phyloP scores from a whole-genome alignment of 2,113 vertebrate genomes.

The Alethe diademata region DNA sequence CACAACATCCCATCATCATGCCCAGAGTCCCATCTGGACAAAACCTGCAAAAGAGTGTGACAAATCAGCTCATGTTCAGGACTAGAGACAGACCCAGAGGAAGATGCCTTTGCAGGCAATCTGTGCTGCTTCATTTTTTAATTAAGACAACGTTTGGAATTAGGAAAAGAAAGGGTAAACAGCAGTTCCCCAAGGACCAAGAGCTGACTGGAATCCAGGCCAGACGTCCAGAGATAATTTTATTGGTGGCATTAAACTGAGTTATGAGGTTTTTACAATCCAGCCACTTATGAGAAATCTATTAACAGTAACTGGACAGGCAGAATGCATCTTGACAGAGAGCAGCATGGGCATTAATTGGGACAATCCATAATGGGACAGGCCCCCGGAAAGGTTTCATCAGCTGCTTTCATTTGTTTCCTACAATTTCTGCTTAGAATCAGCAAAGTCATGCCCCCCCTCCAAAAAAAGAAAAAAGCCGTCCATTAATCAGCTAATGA shows the following conservation, averaged over 20 bases:
- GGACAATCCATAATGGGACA: constrained; percentile 75
- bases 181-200: background rate
- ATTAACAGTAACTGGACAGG: constrained; percentile 82
- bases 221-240: constrained; percentile 76
- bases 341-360: constrained; percentile 73
- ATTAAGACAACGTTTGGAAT: background rate
- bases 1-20: background rate
- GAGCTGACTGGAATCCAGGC: constrained; percentile 70
- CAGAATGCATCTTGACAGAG: constrained; percentile 71
- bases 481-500: constrained; percentile 82
- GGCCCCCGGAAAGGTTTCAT: constrained; percentile 69
- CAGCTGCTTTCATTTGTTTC: constrained; percentile 71
- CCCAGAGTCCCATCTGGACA: background rate
- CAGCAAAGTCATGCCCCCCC: constrained; percentile 66
- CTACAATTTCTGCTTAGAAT: constrained; percentile 76
- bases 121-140: background rate
- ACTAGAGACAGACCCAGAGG: background rate
- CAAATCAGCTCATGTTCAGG: background rate
- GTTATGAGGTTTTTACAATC: constrained; percentile 82
- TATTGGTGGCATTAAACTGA: constrained; percentile 82
- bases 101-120: background rate
- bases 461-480: constrained; percentile 52
- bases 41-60: background rate
- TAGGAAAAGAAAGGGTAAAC: constrained; percentile 33
- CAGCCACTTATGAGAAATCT: constrained; percentile 85